Evolutionary conservation across 2,113 vertebrate species (phyloP).

Genomic region (Hepsetus odoe): DNA sequence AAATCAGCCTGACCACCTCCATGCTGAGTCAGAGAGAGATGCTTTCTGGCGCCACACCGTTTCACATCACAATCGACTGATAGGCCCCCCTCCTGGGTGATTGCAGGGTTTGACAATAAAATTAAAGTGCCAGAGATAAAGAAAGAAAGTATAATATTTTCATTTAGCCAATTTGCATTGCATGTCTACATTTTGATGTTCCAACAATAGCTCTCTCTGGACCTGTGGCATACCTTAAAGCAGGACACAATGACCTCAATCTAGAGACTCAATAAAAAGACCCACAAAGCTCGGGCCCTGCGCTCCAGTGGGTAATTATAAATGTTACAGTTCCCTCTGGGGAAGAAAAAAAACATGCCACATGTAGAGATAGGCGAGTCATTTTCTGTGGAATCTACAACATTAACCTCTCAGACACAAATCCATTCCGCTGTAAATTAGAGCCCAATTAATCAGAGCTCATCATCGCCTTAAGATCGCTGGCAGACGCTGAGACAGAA

Average conservation of each 20-base stretch:
- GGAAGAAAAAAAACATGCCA: slow-evolving; percentile 44
- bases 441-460: slow-evolving; percentile 68
- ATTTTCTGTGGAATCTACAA: slow-evolving; percentile 55
- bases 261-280: slow-evolving; percentile 70
- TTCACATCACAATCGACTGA: slow-evolving; percentile 52
- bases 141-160: slow-evolving; percentile 62
- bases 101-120: slow-evolving; percentile 55
- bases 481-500: not conserved
- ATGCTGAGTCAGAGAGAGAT: slow-evolving; percentile 37
- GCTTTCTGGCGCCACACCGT: slow-evolving; percentile 51
- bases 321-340: slow-evolving; percentile 61
- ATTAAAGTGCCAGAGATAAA: slow-evolving; percentile 60
- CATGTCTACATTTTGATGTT: slow-evolving; percentile 54
- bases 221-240: slow-evolving; percentile 57
- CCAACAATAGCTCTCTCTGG: slow-evolving; percentile 46
- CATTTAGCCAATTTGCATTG: slow-evolving; percentile 61
- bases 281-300: slow-evolving; percentile 60
- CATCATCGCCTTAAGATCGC: slow-evolving; percentile 54
- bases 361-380: slow-evolving; percentile 64
- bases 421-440: slow-evolving; percentile 68
- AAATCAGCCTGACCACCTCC: slow-evolving; percentile 43
- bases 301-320: slow-evolving; percentile 68
- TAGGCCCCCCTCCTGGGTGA: slow-evolving; percentile 56
- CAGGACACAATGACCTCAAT: slow-evolving; percentile 64
- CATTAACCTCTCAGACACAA: slow-evolving; percentile 69